Base-by-base conservation (phyloP, 2,113 vertebrate species). In the Symphodus melops region DNA sequence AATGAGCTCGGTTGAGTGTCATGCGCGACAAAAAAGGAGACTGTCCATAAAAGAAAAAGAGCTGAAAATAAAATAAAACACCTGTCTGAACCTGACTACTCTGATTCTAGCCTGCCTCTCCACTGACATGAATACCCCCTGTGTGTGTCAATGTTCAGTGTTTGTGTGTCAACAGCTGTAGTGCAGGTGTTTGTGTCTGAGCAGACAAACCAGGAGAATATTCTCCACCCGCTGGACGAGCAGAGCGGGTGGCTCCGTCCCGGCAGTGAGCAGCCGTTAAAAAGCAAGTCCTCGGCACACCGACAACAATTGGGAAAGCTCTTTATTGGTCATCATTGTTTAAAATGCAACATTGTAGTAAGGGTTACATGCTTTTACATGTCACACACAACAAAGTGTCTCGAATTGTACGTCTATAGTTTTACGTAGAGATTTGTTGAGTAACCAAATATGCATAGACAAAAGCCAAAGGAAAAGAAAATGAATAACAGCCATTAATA, bases 321-420 rank as follows among this genome's bases (percentile, higher is more conserved):
- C 96, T 99, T 99, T 99, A 99, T 99, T 99, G 95, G 94, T 96
- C 96, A 96, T 96, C 96, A 96, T 96, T 92, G 92, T 95, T 96
- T 94, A 94, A 96, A 97, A 96, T 96, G 97, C 96, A 97, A 97
- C 96, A 98, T 96, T 95, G 96, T 95, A 96, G 96, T 95, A 96
- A 94, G 94, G 94, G 95, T 96, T 96, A 99, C 97, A 99, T 99
- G 96, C 96, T 96, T 96, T 87, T 91, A 94, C 95, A 94, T 94
- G 94, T 98, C 96, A 99, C 97, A 97, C 94, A 98, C 96, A 99
- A 96, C 97, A 96, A 96, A 95, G 95, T 95, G 94, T 93, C 93
- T 93, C 87, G 92, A 94, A 91, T 93, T 95, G 88, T 83, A 91
- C 84, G 88, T 87, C 85, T 90, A 84, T 72, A 90, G 74, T 79